These are phyloP conservation scores for Pteria penguin DNA, from an alignment of 2,888 invertebrate genomes.

Conservation along the genomic window DNA sequence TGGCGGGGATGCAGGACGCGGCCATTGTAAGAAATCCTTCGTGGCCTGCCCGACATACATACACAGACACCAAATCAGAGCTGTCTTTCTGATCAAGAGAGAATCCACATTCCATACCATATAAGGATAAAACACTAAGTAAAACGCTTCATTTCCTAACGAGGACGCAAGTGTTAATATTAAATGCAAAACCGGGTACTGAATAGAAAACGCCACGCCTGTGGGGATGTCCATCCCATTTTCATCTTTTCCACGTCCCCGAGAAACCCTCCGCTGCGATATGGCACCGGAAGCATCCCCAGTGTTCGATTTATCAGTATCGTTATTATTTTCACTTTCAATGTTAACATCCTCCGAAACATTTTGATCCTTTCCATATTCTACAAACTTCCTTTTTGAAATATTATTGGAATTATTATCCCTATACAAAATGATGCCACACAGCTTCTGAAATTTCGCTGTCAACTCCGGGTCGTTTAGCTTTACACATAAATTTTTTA, in stretches of 20 bases:
- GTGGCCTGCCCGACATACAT: conserved; percentile 71
- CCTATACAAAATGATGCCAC: conserved; percentile 42
- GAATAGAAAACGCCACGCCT: conserved; percentile 31
- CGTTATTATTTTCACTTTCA: background rate
- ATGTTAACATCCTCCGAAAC: background rate
- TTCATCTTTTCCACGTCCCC: background rate
- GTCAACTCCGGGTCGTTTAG: conserved; percentile 33
- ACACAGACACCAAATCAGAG: conserved; percentile 63
- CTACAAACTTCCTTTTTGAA: background rate
- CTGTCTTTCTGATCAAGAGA: conserved; percentile 55
- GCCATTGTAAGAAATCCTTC: conserved; percentile 69
- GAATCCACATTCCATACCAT: conserved; percentile 67
- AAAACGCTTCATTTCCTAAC: conserved; percentile 69
- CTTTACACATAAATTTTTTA: background rate
- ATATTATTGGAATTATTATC: background rate
- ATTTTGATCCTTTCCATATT: background rate
- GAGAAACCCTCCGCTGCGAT: background rate
- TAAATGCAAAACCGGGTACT: conserved; percentile 56
- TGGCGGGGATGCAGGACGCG: conserved; percentile 67
- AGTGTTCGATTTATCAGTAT: background rate
- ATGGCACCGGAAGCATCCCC: background rate
- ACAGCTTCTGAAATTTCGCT: conserved; percentile 54
- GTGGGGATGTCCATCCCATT: background rate
- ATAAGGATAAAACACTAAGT: conserved; percentile 64
- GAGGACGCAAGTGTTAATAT: conserved; percentile 63